Evolutionary conservation across 2,888 invertebrate species (phyloP), one percentile per base, ranked within the genome.

Genomic region (Caenorhabditis wallacei): DNA sequence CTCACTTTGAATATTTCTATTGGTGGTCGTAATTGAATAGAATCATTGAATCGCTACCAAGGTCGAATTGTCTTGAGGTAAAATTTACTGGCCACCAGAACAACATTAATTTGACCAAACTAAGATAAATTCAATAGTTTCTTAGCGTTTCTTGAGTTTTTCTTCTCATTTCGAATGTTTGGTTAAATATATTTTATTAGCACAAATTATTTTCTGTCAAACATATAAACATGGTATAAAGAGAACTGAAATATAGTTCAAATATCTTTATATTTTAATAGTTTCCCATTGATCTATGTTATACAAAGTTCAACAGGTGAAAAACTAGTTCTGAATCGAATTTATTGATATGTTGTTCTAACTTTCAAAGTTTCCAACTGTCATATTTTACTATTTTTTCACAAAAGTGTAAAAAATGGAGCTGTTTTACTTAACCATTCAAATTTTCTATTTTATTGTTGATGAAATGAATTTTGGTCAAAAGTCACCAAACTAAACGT

Each of bases 11-110:
- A 53, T 40, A 57, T 61, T 76, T 69, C 61, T 43, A 61, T 61
- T 18, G 59, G 78, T 61, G 69, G 78, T 43, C 78, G 78, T 78
- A 78, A 78, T 78, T 78, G 69, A 69, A 78, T 78, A 69, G 69
- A 78, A 78, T 78, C 66, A 53, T 54, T 61, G 69, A 63, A 78
- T 69, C 24, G 43, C 51, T 11, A 63, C 56, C 78, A 78, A 78
- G 78, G 78, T 78, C 78, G 37, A 26, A 20, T 61, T 30, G 54
- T 69, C 69, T 61, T 69, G 54, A 63, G 78, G 53, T 70, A 69
- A 26, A 61, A 54, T 78, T 68, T 69, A 40, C 43, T 61, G 43
- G 13, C 59, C 48, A 56, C 63, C 46, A 75, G 48, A 59, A 75
- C 53, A 20, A 70, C 46, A 51, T 18, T 24, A 56, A 24, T 43